Evolutionary conservation across 2,888 invertebrate genomes (phyloP).

Genomic region (Sialis lutaria): DNA sequence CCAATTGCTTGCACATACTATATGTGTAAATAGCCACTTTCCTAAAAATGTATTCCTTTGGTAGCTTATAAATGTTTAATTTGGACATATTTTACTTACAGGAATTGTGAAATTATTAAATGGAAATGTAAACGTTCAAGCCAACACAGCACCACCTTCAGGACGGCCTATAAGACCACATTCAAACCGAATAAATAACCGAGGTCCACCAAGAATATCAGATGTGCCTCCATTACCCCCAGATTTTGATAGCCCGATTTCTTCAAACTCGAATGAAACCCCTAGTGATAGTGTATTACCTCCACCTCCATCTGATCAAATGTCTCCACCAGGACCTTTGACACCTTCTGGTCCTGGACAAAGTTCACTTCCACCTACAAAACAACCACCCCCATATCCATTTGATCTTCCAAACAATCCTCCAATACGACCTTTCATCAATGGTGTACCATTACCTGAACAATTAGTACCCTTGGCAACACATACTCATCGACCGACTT

Average conservation of each 20-base stretch:
- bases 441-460: constrained; percentile 56
- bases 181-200: constrained; percentile 68
- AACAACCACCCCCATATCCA: constrained; percentile 51
- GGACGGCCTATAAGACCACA: constrained; percentile 49
- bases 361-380: constrained; percentile 25
- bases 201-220: constrained; percentile 74
- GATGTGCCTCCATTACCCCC: constrained; percentile 54
- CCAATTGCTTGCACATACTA: too few relatives aligned
- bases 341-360: constrained; percentile 18
- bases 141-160: constrained; percentile 42
- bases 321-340: constrained; percentile 27
- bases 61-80: not conserved
- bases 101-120: constrained; percentile 77
- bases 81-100: not conserved
- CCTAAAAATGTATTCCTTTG: not conserved
- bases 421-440: constrained; percentile 39
- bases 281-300: constrained; percentile 15
- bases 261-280: constrained; percentile 17
- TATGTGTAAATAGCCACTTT: too few relatives aligned
- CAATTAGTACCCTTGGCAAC: constrained; percentile 42
- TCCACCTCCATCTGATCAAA: constrained; percentile 26
- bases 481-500: constrained; percentile 32
- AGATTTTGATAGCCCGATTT: constrained; percentile 42
- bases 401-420: constrained; percentile 47
- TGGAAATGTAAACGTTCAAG: constrained; percentile 74